Conservation (phyloP, 2,797 vertebrate species). For the Megalops cyprinoides region DNA sequence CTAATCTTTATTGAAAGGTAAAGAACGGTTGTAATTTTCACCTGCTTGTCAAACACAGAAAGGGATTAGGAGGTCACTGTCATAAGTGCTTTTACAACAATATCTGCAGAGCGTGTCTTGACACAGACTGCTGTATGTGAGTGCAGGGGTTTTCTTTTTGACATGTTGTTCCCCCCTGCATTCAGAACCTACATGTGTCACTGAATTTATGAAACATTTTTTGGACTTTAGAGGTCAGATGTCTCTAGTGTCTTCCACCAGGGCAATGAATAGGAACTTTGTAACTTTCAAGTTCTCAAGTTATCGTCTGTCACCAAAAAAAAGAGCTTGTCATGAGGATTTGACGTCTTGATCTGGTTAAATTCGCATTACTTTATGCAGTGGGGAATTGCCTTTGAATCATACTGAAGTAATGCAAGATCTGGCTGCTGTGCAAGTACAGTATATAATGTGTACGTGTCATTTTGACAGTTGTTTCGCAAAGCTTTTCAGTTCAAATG, state of each 20-base stretch:
- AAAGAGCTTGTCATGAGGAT: neutral
- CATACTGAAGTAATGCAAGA: neutral
- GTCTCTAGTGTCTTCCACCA: neutral
- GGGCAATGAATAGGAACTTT: slow-evolving; percentile 6
- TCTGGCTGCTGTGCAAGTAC: neutral
- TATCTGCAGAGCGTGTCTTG: neutral
- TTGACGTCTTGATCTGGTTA: neutral
- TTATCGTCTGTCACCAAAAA: slow-evolving; percentile 13
- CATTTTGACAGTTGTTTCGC: neutral
- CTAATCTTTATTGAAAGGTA: slow-evolving; percentile 28
- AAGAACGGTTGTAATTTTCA: slow-evolving; percentile 31
- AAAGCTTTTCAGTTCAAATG: neutral
- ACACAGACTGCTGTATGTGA: neutral
- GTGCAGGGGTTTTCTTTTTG: slow-evolving; percentile 17
- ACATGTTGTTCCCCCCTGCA: slow-evolving; percentile 1
- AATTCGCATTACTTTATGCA: neutral
- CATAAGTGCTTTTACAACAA: slow-evolving; percentile 20
- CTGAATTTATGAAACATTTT: neutral
- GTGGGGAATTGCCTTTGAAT: slow-evolving; percentile 2
- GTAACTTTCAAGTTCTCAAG: slow-evolving; percentile 1
- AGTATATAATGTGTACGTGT: neutral
- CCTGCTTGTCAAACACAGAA: slow-evolving; percentile 26
- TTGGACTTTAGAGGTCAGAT: neutral
- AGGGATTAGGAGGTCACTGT: slow-evolving; percentile 25
- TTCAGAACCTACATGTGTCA: slow-evolving; percentile 27